These are phyloP conservation scores for Danionella dracula DNA, from an alignment of 2,797 vertebrate genomes.

Conservation along the genomic window DNA sequence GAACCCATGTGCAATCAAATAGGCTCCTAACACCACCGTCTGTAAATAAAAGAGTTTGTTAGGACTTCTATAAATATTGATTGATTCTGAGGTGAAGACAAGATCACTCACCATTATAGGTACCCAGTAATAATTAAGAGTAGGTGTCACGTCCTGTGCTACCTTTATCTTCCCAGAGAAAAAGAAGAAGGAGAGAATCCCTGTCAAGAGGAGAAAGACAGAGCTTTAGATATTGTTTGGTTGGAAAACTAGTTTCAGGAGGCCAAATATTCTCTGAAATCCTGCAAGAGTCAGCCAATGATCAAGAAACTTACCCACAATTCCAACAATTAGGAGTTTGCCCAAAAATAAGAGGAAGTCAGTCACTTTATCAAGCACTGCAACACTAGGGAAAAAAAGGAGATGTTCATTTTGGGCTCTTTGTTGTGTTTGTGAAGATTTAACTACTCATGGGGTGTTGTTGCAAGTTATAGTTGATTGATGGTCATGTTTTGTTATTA, in stretches of 20 bases:
- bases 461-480: no score
- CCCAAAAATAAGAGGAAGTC: constrained; percentile 95
- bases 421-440: no score
- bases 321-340: constrained; percentile 92
- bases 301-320: constrained; percentile 78
- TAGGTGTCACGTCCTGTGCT: constrained; percentile 74
- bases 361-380: constrained; percentile 92
- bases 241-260: background rate
- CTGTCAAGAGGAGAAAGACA: constrained; percentile 54
- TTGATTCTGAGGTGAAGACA: no score
- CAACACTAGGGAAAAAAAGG: constrained; percentile 70
- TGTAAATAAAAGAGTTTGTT: constrained; percentile 43
- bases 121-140: constrained; percentile 96
- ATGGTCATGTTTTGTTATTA: no score
- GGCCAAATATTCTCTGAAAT: no score
- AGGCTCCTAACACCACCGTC: constrained; percentile 88
- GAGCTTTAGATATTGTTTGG: background rate
- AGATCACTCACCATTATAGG: constrained; percentile 81
- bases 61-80: background rate
- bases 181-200: constrained; percentile 93
- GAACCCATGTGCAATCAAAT: constrained; percentile 94
- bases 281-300: background rate
- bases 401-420: background rate
- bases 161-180: constrained; percentile 84
- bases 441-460: no score